These are phyloP conservation scores for Orius insidiosus DNA, from an alignment of 1,140 invertebrate species.

Conservation along the genomic window DNA sequence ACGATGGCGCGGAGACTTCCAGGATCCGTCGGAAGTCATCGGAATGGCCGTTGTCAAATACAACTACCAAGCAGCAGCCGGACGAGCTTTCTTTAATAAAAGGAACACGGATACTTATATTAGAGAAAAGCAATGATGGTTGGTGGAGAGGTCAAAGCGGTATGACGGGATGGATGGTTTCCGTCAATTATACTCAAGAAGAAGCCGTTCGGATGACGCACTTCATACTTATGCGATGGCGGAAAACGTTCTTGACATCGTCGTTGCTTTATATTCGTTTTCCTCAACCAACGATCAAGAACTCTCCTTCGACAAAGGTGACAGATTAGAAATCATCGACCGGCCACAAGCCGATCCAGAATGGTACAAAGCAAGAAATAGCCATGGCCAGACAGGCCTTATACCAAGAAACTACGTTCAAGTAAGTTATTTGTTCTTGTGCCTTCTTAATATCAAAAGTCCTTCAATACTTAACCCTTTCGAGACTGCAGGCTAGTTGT, in stretches of 20 bases:
- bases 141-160: conserved; percentile 95
- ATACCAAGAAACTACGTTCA: conserved; percentile 94
- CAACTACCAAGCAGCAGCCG: conserved; percentile 92
- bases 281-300: conserved; percentile 92
- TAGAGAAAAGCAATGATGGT: conserved; percentile 95
- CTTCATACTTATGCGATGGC: conserved; percentile 83
- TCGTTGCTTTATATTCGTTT: conserved; percentile 85
- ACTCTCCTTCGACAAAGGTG: conserved; percentile 89
- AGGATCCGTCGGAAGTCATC: conserved; percentile 70
- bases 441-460: too few relatives aligned
- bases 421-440: conserved; percentile 24
- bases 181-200: conserved; percentile 96
- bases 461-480: too few relatives aligned
- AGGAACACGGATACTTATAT: conserved; percentile 79
- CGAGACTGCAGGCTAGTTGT: too few relatives aligned
- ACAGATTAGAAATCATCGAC: conserved; percentile 86
- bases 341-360: conserved; percentile 91
- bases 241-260: conserved; percentile 84
- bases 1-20: conserved; percentile 52
- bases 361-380: conserved; percentile 89
- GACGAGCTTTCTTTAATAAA: conserved; percentile 89
- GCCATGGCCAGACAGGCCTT: conserved; percentile 74
- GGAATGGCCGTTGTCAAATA: conserved; percentile 90
- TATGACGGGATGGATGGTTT: conserved; percentile 76
- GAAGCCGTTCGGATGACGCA: conserved; percentile 63